Evolutionary conservation across 2,113 vertebrate genomes (phyloP).

Genomic region (Aix galericulata): DNA sequence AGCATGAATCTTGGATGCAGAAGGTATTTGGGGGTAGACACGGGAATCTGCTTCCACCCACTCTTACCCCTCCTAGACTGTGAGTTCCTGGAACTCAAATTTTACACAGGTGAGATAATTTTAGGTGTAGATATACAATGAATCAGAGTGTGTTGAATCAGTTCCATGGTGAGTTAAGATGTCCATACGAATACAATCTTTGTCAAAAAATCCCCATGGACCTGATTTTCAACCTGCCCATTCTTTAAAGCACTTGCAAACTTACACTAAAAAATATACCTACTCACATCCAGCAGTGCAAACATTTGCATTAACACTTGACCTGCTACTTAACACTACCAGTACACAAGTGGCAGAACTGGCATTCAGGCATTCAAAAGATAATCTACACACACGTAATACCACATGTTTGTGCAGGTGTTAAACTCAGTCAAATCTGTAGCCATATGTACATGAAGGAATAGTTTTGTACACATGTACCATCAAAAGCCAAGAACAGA

Average conservation of each 20-base stretch:
- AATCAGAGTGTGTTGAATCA: not conserved
- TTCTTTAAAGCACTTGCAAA: not conserved
- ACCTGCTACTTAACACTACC: not conserved
- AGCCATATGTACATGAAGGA: not conserved
- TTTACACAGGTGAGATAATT: not conserved
- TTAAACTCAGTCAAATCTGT: not conserved
- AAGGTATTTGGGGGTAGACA: fast-evolving
- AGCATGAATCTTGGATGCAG: not conserved
- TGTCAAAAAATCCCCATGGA: not conserved
- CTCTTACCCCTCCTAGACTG: not conserved
- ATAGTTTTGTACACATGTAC: constrained; percentile 10
- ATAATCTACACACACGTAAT: not conserved
- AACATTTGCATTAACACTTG: not conserved
- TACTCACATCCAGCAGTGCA: not conserved
- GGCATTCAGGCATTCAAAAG: not conserved
- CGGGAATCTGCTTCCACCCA: not conserved
- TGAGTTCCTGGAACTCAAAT: not conserved
- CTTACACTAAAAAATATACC: not conserved
- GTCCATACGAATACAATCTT: not conserved
- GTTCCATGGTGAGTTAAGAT: not conserved
- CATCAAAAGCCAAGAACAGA: constrained; percentile 36
- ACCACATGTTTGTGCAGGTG: constrained; percentile 8
- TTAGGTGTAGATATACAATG: not conserved
- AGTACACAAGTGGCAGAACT: not conserved
- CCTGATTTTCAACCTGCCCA: not conserved